These are phyloP conservation scores for Anthophora plumipes DNA, from an alignment of 2,888 invertebrate species.

Conservation along the genomic window DNA sequence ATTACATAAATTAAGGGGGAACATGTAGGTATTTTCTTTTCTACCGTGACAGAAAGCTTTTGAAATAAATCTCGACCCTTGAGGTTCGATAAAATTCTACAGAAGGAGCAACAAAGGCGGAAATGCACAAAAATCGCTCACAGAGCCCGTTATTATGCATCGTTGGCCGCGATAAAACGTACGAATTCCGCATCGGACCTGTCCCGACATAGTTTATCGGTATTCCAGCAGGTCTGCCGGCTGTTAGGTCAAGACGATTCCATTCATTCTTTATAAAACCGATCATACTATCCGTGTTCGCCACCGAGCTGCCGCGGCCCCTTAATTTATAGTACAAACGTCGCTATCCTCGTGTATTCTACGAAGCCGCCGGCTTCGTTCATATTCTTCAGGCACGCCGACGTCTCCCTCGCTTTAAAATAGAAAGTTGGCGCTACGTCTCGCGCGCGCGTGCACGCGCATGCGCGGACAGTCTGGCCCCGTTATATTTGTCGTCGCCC, in stretches of 20 bases:
- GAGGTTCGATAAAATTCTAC: neutral
- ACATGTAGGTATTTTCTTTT: no score
- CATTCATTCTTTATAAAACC: constrained; percentile 64
- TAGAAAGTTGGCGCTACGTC: constrained; percentile 71
- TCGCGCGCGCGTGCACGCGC: constrained; percentile 44
- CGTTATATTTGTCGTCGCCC: constrained; percentile 60
- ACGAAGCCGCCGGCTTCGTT: constrained; percentile 69
- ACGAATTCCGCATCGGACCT: constrained; percentile 42
- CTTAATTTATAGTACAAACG: constrained; percentile 72
- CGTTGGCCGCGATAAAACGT: constrained; percentile 39
- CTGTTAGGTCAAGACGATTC: constrained; percentile 61
- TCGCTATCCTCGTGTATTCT: constrained; percentile 68
- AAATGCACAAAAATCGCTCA: constrained; percentile 18
- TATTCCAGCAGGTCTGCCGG: constrained; percentile 51
- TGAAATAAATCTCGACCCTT: no score
- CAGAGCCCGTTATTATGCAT: constrained; percentile 38
- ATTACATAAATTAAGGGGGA: no score
- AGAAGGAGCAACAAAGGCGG: neutral
- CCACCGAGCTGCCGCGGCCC: constrained; percentile 52
- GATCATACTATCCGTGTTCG: constrained; percentile 55
- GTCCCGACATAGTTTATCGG: constrained; percentile 54
- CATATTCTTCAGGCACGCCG: constrained; percentile 67
- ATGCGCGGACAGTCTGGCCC: constrained; percentile 34
- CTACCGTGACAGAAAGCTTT: neutral
- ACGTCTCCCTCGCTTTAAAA: constrained; percentile 74